phyloP scores from a whole-genome alignment of 2,113 vertebrate species.

The Elgaria multicarinata region DNA sequence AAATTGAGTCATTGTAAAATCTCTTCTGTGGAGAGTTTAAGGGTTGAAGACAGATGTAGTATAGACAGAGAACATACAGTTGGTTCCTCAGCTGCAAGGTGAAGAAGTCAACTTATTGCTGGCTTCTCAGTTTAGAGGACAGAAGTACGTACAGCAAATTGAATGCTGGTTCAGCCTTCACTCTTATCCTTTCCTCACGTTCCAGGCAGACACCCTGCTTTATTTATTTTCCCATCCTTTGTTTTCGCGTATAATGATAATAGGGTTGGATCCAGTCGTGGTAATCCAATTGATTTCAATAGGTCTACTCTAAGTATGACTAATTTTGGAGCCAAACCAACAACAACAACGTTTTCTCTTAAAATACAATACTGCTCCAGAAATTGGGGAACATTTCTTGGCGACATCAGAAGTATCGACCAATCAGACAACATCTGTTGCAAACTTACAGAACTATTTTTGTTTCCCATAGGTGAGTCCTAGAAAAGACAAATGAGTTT shows the following conservation, averaged over 20 bases:
- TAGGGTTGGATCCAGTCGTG: too few species aligned
- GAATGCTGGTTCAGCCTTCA: too few species aligned
- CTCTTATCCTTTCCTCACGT: too few species aligned
- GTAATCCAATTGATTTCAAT: too few species aligned
- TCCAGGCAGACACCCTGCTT: too few species aligned
- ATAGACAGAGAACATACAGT: background rate
- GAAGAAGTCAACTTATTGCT: background rate
- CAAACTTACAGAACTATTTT: background rate
- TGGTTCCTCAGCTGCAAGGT: background rate
- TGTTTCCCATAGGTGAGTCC: background rate
- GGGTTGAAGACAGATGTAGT: background rate
- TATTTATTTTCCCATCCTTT: too few species aligned
- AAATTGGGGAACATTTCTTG: background rate
- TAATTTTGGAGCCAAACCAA: too few species aligned
- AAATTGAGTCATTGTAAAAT: background rate
- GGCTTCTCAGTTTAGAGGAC: too few species aligned
- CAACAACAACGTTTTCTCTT: background rate
- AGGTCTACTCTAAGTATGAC: too few species aligned
- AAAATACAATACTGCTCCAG: background rate
- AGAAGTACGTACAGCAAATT: too few species aligned
- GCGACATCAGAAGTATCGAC: background rate
- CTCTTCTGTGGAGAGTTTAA: background rate
- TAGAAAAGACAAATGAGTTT: too few species aligned
- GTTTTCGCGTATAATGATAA: too few species aligned
- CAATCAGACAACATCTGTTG: background rate